Base-by-base conservation (phyloP, 2,797 vertebrate genomes). In the Lepus townsendii region DNA sequence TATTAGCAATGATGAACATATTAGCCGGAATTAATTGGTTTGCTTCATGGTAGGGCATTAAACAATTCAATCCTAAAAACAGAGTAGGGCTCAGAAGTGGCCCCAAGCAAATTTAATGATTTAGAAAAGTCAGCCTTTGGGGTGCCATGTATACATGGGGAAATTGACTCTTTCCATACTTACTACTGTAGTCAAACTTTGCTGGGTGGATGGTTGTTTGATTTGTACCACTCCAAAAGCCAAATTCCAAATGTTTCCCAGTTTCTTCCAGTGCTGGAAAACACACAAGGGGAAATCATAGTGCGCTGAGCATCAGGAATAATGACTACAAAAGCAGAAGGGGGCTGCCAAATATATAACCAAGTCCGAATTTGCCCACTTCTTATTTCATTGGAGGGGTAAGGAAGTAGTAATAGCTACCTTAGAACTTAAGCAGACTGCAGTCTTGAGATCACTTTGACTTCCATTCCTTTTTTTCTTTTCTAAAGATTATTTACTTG, bases 21-120 rank as follows among this genome's bases (percentile, higher is more conserved):
- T 32, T 54, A 54, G 32, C 50, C 54, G 83, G 38, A 91, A 62
- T 88, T 42, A 50, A 76, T 20, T 60, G 35, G 12, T 57, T 92
- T 75, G 62, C 11, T 93, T 95, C 72, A 38, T 27, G 42, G 9
- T 26, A 72, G 19, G 26, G 20, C 24, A 90, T 65, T 60, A 50
- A 91, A 85, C 9, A 86, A 62, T 76, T 88, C 22, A 32, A 93
- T 91, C 3, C 24, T 94, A 54, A 84, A 94, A 95, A 20, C 78
- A 91, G 13, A 83, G 19, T 65, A 7, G 24, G 14, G 12, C n/a
- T 77, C 11, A 90, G 54, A 94, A 84, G 80, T 65, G 22, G 26
- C 3, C 17, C 20, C 42, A 73, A 27, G 27, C 14, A 52, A 16
- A 35, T 91, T 26, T 83, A 91, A 22, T 69, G 7, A 52, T 52